These are phyloP conservation scores for Epizoanthus fatuus DNA, from an alignment of 92 coral and sea anemone species.

Conservation along the genomic window DNA sequence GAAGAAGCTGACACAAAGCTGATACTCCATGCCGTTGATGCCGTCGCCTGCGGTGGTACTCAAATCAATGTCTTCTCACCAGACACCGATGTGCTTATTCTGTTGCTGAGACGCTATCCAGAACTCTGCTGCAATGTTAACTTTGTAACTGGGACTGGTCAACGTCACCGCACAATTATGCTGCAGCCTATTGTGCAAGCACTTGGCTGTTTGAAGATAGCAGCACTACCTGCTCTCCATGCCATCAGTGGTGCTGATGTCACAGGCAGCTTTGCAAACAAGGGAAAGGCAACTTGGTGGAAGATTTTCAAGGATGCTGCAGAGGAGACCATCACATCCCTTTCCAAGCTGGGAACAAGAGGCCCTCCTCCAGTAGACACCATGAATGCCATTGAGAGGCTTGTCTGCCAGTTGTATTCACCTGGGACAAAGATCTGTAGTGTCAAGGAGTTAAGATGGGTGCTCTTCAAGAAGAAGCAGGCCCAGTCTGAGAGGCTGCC, in stretches of 20 bases:
- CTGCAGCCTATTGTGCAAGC: slow-evolving; percentile 41
- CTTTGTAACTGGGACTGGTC: slow-evolving; percentile 66
- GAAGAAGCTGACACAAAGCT: too few relatives aligned
- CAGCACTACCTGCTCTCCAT: slow-evolving; percentile 58
- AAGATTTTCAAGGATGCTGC: slow-evolving; percentile 23
- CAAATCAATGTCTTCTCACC: too few relatives aligned
- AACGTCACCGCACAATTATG: slow-evolving; percentile 32
- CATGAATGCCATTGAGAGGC: slow-evolving; percentile 51
- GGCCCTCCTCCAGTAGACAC: slow-evolving; percentile 26
- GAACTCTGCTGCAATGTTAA: slow-evolving; percentile 24
- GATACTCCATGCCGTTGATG: too few relatives aligned
- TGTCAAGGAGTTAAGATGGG: slow-evolving; percentile 59
- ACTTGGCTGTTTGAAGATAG: slow-evolving; percentile 40
- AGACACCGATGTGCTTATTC: too few relatives aligned
- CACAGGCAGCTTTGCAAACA: slow-evolving; percentile 53
- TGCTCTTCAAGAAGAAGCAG: slow-evolving; percentile 59
- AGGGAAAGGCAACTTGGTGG: slow-evolving; percentile 55
- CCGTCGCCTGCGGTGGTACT: too few relatives aligned
- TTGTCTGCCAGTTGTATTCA: slow-evolving; percentile 47
- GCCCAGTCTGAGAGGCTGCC: slow-evolving; percentile 59
- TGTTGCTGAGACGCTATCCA: slow-evolving; percentile 27
- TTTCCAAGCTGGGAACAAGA: slow-evolving; percentile 38
- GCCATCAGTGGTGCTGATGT: slow-evolving; percentile 55
- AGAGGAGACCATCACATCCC: slow-evolving; percentile 37
- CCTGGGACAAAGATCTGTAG: slow-evolving; percentile 21